Base-by-base conservation (phyloP, 2,797 vertebrate genomes). In the Takifugu ocellatus region DNA sequence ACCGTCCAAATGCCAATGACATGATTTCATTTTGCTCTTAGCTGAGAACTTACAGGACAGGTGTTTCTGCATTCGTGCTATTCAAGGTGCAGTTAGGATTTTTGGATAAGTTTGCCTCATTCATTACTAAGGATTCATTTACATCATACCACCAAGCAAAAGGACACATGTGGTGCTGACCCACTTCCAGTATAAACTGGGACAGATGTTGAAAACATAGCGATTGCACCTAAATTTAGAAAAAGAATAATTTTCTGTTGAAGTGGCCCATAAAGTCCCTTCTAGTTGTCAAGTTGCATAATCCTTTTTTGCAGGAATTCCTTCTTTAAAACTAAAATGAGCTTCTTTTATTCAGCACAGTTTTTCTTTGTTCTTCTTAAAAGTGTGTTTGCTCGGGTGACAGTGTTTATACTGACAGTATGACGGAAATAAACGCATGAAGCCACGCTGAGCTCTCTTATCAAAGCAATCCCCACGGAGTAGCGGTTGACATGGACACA, bases 401-500 rank as follows among this genome's bases (percentile, higher is more conserved):
- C 56, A 7, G 47, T 72, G 73, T 81, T 78, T 64, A 54, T 73
- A 63, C 47, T 68, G 76, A 80, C 70, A 65, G 67, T 57, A 50
- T 42, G 74, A 68, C 77, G 72, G 78, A 81, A 83, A 81, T 79
- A 78, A 79, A 81, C 80, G 74, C 78, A 79, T 78, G 74, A 79
- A 77, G 70, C 70, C 78, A 57, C 1, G 63, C 74, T 78, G 81
- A 73, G 76, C 82, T 75, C 52, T 66, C 77, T 74, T 79, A 83
- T 85, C 82, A 83, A 66, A 66, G 59, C 71, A 17, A 26, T 76
- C 80, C 78, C 79, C 8, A 48, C 9, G 49, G 74, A 71, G 65
- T 8, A 25, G 61, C n/a, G 25, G 77, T 82, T 85, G 81, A 86
- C 83, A 84, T 82, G 80, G 81, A 83, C 73, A 74, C 81, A 57